A percentile compares a stretch with the other conserved stretches of the same genome.
Evolutionary conservation across 2,797 vertebrate species (phyloP).

Genomic region (Diceros bicornis): DNA sequence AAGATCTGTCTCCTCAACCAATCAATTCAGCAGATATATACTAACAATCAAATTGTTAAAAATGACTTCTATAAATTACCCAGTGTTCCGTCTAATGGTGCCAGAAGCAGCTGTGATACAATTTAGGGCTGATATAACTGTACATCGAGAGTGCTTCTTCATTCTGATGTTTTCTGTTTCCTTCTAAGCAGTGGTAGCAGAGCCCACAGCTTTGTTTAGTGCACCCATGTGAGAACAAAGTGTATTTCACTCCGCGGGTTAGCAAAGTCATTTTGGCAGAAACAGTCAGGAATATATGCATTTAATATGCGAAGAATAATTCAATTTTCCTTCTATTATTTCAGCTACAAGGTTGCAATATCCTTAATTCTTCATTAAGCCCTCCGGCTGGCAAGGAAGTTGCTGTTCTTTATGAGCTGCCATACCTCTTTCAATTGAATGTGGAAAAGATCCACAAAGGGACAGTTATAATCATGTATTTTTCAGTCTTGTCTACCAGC

Average conservation of each 20-base stretch:
- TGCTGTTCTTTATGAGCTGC: slow-evolving; percentile 79
- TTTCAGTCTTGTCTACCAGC: slow-evolving; percentile 75
- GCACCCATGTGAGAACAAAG: slow-evolving; percentile 86
- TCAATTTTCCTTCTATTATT: slow-evolving; percentile 89
- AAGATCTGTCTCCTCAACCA: slow-evolving; percentile 90
- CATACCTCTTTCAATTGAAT: slow-evolving; percentile 78
- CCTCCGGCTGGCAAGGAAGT: slow-evolving; percentile 85
- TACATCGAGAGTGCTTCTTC: slow-evolving; percentile 84
- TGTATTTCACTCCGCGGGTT: slow-evolving; percentile 85
- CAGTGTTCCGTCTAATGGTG: slow-evolving; percentile 88
- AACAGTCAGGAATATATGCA: slow-evolving; percentile 85
- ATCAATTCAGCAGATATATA: slow-evolving; percentile 91
- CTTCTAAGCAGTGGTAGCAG: slow-evolving; percentile 77
- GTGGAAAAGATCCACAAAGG: slow-evolving; percentile 85
- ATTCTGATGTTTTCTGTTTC: slow-evolving; percentile 81
- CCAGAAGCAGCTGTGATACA: slow-evolving; percentile 89
- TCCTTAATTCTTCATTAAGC: slow-evolving; percentile 89
- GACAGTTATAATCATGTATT: slow-evolving; percentile 77
- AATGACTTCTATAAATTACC: slow-evolving; percentile 90
- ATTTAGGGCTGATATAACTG: slow-evolving; percentile 88
- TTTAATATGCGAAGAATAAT: slow-evolving; percentile 89
- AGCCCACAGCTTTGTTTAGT: slow-evolving; percentile 85
- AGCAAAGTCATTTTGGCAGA: slow-evolving; percentile 85
- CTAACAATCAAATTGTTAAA: slow-evolving; percentile 91
- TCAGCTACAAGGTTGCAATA: slow-evolving; percentile 83